Conservation (phyloP, 2,797 vertebrate genomes). For the Anisognathus igniventris region DNA sequence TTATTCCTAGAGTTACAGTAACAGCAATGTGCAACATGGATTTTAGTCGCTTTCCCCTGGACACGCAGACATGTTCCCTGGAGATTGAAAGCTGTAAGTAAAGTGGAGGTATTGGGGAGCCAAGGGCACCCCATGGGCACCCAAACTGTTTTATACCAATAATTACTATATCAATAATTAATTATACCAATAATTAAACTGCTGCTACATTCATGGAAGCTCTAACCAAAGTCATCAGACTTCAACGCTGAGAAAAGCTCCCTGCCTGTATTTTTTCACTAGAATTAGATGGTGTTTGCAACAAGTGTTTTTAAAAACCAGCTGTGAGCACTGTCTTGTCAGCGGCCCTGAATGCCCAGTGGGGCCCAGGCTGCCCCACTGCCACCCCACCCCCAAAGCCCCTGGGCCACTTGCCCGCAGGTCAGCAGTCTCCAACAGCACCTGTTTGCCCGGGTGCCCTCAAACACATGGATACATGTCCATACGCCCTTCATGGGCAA, state of each 20-base stretch:
- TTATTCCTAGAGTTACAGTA: constrained; percentile 87
- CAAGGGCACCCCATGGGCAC: not conserved
- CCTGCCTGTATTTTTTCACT: not conserved
- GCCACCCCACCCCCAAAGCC: not conserved
- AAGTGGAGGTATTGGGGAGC: not conserved
- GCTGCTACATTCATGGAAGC: not conserved
- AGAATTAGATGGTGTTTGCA: not conserved
- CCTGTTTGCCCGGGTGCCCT: not conserved
- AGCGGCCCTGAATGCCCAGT: not conserved
- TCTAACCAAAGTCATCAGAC: not conserved
- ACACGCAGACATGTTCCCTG: constrained; percentile 94
- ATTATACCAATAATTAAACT: not conserved
- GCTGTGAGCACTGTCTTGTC: not conserved
- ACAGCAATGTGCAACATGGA: constrained; percentile 99
- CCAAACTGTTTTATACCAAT: not conserved
- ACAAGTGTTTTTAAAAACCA: not conserved
- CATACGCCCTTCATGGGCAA: accelerated
- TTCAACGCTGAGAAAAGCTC: not conserved
- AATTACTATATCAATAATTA: not conserved
- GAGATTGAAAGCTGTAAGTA: constrained; percentile 98
- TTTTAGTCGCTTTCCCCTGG: constrained; percentile 94
- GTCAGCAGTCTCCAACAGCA: not conserved
- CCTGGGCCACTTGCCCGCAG: not conserved
- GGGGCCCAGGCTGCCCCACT: not conserved
- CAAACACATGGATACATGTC: not conserved